Evolutionary conservation across 2,888 invertebrate species (phyloP), one percentile per base, ranked within the genome.

Genomic region (Criorhina ranunculi): DNA sequence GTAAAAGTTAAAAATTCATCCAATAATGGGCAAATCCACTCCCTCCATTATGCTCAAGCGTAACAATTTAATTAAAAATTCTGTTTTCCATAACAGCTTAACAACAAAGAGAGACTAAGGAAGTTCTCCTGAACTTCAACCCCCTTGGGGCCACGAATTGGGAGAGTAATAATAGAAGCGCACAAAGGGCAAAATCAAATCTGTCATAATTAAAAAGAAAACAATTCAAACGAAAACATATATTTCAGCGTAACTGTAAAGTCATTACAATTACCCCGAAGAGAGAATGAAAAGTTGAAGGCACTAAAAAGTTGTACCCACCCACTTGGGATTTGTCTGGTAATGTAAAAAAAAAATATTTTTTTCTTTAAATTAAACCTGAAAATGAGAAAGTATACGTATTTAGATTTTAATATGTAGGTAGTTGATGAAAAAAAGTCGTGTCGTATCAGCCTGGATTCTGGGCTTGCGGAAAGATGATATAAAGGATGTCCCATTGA

Each of bases 21-120:
- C 9, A 33, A 33, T 15, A 53, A 17, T 33, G 7, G 5, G 0
- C 12, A 2, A 53, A 33, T 33, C 53, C 8, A 33, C 53, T 53
- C 53, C 33, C 19, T 42, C 42, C n/a, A 11, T 12, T n/a, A 19
- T 29, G 37, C 8, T 29, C 12, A 42, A 59, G 40, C 59, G 42
- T 42, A 42, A 59, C 59, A 42, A 40, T 29, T 59, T 59, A 59
- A 59, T 59, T 59, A 59, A 59, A 59, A 59, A 40, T 9, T 57
- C 37, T 4, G 3, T 51, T 31, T 35, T 31, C 11, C 5, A 37
- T 9, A 57, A 57, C 15, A 37, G 35, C 35, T 57, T 33, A 35
- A 62, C 29, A 62, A 44, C 44, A 33, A 57, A 40, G 24, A 11
- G n/a, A 35, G 7, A 19, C 37, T 37, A 24, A 42, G 2, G 15